phyloP scores from a whole-genome alignment of 1,140 invertebrate genomes.

The Augochlora pura region DNA sequence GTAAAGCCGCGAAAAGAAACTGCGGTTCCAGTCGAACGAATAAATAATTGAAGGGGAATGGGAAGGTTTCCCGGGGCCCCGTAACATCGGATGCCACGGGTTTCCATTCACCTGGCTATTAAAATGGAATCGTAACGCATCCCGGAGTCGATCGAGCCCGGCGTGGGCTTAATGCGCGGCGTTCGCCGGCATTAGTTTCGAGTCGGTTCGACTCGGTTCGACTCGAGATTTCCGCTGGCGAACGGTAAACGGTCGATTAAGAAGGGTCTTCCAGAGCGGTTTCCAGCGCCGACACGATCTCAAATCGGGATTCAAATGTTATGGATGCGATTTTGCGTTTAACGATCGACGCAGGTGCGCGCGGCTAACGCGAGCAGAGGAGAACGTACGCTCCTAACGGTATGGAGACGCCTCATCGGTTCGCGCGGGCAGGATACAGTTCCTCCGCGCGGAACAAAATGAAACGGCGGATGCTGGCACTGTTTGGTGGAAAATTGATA shows the following conservation, averaged over 20 bases:
- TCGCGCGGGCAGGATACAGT: slow-evolving; percentile 51
- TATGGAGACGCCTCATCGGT: slow-evolving; percentile 75
- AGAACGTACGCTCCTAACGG: slow-evolving; percentile 68
- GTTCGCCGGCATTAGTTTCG: not conserved
- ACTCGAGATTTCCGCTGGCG: not conserved
- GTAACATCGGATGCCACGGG: not conserved
- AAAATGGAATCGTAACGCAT: not conserved
- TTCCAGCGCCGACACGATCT: slow-evolving; percentile 29
- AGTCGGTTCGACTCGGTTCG: no score
- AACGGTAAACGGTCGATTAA: slow-evolving; percentile 21
- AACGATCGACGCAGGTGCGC: slow-evolving; percentile 71
- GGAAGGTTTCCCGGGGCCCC: not conserved
- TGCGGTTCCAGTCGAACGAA: no score
- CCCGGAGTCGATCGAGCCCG: not conserved
- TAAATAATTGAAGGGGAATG: not conserved
- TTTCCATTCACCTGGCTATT: not conserved
- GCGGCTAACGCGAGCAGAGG: slow-evolving; percentile 9
- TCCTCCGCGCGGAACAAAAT: slow-evolving; percentile 15
- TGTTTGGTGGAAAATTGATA: slow-evolving; percentile 25
- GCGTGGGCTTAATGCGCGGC: not conserved
- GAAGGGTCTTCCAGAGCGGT: not conserved
- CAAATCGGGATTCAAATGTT: slow-evolving; percentile 62
- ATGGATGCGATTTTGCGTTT: slow-evolving; percentile 71
- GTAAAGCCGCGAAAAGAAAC: no score
- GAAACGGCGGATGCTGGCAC: not conserved